Base-by-base conservation (phyloP, 2,113 vertebrate species). In the Cricetomys ansorgei region DNA sequence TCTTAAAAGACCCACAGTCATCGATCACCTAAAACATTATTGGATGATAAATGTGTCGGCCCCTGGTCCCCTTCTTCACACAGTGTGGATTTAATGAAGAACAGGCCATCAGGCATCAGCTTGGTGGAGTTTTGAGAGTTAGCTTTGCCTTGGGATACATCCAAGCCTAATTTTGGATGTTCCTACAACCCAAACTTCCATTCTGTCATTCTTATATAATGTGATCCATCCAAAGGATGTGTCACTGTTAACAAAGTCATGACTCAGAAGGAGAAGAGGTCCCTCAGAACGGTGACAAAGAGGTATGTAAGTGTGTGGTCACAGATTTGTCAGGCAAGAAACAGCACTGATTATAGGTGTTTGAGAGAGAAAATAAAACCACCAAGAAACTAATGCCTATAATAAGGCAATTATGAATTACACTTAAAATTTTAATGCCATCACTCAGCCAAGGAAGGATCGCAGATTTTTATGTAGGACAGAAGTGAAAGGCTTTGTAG, bases 171-270 rank as follows among this genome's bases (percentile, higher is more conserved):
- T 80, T 91, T 88, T 69, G 79, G 59, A 50, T 53, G 59, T 77
- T 92, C 79, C 40, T 16, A 1, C 48, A 88, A 50, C 62, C n/a
- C 29, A 73, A 59, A 31, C 23, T 37, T 96, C 88, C 50, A 48
- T 48, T 81, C 45, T 88, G 40, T 93, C 85, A 40, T 95, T 92
- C 53, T 86, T 87, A 92, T n/a, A 92, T 94, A 83, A 92, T 37
- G 31, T 75, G 65, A 86, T 13, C 37, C 62, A 48, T 65, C 40
- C 53, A 72, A 53, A 88, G 70, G 23, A 75, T 69, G 45, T 69
- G 73, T 79, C 75, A 80, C 10, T 29, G 25, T 48, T 90, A 92
- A 27, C 40, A 88, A 80, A 88, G 17, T 57, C 62, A 64, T 96
- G 91, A 95, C 80, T 95, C 90, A 92, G 53, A 90, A 92, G 50